Percentiles rank a stretch among this genome's conserved stretches.
These are phyloP conservation scores for Halisarca cf. caerulea DNA, from an alignment of 37 sponge, comb jelly and placozoan species.

Conservation along the genomic window DNA sequence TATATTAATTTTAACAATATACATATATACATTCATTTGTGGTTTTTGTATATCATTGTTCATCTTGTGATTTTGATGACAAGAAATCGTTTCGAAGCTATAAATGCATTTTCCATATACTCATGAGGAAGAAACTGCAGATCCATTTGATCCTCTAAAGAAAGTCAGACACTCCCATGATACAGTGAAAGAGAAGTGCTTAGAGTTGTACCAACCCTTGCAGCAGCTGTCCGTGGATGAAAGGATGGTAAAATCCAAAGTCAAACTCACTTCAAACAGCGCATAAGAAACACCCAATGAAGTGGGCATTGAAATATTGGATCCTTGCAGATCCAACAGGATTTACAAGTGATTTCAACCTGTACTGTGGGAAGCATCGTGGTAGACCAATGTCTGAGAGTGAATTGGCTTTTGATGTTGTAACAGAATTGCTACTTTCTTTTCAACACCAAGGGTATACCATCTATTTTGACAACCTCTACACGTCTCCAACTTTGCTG, in stretches of 20 bases:
- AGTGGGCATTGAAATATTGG: neutral
- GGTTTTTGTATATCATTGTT: neutral
- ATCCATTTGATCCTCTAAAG: neutral
- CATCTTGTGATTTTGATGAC: neutral
- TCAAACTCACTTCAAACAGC: neutral
- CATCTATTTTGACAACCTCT: constrained; percentile 10
- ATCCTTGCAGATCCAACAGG: neutral
- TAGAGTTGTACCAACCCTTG: neutral
- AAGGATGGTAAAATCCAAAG: constrained; percentile 38
- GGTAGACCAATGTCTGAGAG: neutral
- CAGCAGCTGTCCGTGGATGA: constrained; percentile 29
- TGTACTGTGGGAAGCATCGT: neutral
- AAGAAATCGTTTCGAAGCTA: constrained; percentile 11
- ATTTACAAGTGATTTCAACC: neutral
- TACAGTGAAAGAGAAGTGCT: neutral
- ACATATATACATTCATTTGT: too few relatives aligned
- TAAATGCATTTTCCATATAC: constrained; percentile 32
- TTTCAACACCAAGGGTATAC: neutral
- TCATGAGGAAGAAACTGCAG: neutral
- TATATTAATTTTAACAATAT: too few relatives aligned
- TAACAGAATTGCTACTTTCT: neutral
- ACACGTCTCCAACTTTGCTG: neutral
- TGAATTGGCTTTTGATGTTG: neutral
- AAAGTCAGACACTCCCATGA: constrained; percentile 19
- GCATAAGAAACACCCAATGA: neutral